Evolutionary conservation across 1,140 invertebrate genomes (phyloP).

Genomic region (Ceratina calcarata): DNA sequence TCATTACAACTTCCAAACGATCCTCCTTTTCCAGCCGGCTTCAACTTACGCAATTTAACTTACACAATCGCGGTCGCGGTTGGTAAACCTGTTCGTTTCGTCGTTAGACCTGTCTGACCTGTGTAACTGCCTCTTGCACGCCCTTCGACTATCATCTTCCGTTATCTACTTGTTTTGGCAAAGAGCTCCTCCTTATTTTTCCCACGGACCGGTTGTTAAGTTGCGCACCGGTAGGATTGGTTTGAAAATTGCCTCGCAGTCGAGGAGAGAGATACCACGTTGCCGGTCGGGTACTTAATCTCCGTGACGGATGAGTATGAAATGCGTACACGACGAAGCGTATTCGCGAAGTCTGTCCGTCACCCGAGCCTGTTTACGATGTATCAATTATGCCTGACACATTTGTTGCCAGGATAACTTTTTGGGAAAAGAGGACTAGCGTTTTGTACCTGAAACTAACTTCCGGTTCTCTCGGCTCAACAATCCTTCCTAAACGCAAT

Average conservation of each 20-base stretch:
- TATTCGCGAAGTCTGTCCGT: neutral
- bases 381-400: neutral
- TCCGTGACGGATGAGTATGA: conserved; percentile 9
- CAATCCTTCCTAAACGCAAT: too few species aligned
- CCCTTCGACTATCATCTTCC: too few species aligned
- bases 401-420: neutral
- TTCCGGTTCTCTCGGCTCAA: too few species aligned
- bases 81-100: neutral
- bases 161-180: too few species aligned
- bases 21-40: neutral
- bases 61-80: neutral
- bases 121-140: neutral
- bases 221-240: too few species aligned
- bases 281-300: conserved; percentile 4
- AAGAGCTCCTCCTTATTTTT: neutral
- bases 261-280: neutral
- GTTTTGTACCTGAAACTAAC: too few species aligned
- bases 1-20: conserved; percentile 43
- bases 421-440: too few species aligned
- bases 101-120: neutral
- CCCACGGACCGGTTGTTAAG: neutral
- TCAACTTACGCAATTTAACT: conserved; percentile 31
- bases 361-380: neutral
- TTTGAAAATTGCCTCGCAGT: neutral
- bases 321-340: neutral